Base-by-base conservation (phyloP, 2,113 vertebrate genomes). In the Perca flavescens region DNA sequence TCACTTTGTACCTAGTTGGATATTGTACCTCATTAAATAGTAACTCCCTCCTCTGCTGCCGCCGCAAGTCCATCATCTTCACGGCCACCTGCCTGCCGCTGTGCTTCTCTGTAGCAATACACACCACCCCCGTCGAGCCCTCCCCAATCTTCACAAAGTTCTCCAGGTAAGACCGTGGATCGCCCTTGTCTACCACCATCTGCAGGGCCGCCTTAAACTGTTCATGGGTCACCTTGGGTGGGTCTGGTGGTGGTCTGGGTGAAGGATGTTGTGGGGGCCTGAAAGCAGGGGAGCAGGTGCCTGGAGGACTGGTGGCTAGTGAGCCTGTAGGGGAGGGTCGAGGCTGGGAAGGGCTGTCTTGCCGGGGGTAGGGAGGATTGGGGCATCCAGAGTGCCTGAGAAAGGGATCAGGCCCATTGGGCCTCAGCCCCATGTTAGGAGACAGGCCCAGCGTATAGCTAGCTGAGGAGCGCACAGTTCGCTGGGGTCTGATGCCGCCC, bases 61-160 rank as follows among this genome's bases (percentile, higher is more conserved):
- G 97, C 75, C 97, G 94, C 85, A 99, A 94, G 90, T 99, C 97
- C 99, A 99, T 99, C 97, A 99, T 99, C 92, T 99, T 99, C 85
- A 99, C 97, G 0, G 99, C 99, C 90, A 99, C 97, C 87, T 98
- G 96, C 40, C 97, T 94, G 63, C 99, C 98, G 0, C 97, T 98
- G 93, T 99, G 97, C 94, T 97, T 99, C 93, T 99, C 99, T 0
- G 96, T 95, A 36, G 98, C 99, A 0, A 99, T 97, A 65, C 98
- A 99, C 82, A 99, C 99, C 0, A 99, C 97, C 1, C 98, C 98
- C 0, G 99, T 99, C 13, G 99, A 99, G 16, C 98, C 99, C 81
- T 99, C 99, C 0, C 99, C 99, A 0, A 99, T 99, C 94, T 99
- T 99, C 28, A 97, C 94, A 17, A 99, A 99, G 89, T 98, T 98